Percentiles rank a stretch among this genome's conserved stretches.
Conservation (phyloP, 1,140 invertebrate species). For the Drosophila azteca region DNA sequence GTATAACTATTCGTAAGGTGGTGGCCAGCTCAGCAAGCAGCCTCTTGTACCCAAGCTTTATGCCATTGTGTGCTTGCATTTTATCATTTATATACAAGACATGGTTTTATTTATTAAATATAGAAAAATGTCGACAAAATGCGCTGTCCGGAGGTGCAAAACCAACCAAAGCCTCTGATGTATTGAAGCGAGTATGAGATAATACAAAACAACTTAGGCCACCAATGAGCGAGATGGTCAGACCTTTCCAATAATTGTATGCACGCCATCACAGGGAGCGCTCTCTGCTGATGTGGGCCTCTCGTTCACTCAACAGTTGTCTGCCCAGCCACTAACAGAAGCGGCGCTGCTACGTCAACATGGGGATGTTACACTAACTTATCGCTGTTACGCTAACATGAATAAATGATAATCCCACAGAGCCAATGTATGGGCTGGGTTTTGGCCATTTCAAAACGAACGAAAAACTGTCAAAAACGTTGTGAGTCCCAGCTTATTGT, state of each 20-base stretch:
- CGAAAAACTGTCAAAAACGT: not conserved
- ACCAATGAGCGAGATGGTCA: slow-evolving; percentile 31
- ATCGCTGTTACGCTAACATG: slow-evolving; percentile 26
- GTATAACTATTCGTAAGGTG: not conserved
- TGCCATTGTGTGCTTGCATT: no score
- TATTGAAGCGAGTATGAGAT: no score
- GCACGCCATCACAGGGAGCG: no score
- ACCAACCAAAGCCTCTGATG: no score
- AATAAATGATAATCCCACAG: not conserved
- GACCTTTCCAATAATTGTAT: no score
- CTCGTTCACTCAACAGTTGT: slow-evolving; percentile 59
- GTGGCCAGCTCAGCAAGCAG: not conserved
- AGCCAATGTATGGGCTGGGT: not conserved
- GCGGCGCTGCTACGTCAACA: not conserved
- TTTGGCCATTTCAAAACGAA: not conserved
- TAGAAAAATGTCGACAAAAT: no score
- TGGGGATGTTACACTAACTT: slow-evolving; percentile 14
- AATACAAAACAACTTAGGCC: not conserved
- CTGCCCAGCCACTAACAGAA: slow-evolving; percentile 6
- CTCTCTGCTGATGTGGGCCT: not conserved
- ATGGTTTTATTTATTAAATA: no score
- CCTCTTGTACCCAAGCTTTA: no score
- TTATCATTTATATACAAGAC: no score
- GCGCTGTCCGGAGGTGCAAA: no score
- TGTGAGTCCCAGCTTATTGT: no score